These are phyloP conservation scores for Bilobella aurantiaca DNA, from an alignment of 1,140 invertebrate species.

Conservation along the genomic window DNA sequence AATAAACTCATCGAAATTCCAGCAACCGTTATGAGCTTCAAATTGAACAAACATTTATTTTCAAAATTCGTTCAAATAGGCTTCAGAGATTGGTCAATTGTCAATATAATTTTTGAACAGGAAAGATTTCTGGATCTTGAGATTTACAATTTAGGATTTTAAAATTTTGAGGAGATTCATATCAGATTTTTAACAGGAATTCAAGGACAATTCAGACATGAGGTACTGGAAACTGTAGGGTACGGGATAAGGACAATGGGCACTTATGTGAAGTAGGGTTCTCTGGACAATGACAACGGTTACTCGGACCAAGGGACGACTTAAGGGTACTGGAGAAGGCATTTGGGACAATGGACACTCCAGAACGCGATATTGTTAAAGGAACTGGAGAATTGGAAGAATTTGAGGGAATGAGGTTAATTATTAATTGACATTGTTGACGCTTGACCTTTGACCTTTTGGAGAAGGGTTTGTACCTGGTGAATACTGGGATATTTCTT, in stretches of 20 bases:
- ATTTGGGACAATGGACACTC: no score
- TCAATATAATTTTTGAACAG: no score
- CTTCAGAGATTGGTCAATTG: no score
- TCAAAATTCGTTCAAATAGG: neutral
- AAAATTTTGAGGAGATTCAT: neutral
- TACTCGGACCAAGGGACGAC: no score
- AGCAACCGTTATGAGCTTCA: slow-evolving; percentile 5
- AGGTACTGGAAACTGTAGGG: no score
- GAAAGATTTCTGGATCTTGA: neutral
- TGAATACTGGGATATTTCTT: neutral
- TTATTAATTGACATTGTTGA: neutral
- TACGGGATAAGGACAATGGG: no score
- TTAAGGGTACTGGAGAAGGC: no score
- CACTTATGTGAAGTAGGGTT: no score
- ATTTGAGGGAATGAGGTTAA: neutral
- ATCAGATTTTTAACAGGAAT: neutral
- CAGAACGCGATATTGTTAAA: no score
- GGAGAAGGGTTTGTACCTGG: slow-evolving; percentile 3
- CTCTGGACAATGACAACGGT: no score
- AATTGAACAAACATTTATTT: neutral
- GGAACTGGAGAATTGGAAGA: neutral
- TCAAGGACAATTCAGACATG: no score
- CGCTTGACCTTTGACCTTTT: no score
- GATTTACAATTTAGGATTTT: neutral
- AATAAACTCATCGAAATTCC: neutral